Percentiles rank a stretch among this genome's conserved stretches.
phyloP scores from a whole-genome alignment of 2,113 vertebrate genomes.

The Corvus hawaiiensis region DNA sequence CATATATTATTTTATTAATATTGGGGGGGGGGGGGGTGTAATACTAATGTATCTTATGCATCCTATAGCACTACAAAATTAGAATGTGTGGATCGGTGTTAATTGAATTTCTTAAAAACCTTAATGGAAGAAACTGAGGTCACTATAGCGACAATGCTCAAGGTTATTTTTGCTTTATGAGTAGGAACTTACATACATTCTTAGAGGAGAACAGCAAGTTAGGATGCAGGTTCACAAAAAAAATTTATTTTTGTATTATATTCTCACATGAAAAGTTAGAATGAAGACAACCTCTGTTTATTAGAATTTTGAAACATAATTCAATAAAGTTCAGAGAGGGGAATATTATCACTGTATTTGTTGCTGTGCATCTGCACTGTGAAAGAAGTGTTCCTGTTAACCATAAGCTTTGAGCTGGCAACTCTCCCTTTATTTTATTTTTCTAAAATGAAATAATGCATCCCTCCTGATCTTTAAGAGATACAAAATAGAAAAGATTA shows the following conservation, averaged over 20 bases:
- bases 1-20: neutral
- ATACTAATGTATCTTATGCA: neutral
- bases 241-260: neutral
- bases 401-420: neutral
- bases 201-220: neutral
- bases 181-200: neutral
- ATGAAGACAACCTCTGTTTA: neutral
- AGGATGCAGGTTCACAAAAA: neutral
- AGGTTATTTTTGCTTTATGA: neutral
- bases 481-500: neutral
- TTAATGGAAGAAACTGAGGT: neutral
- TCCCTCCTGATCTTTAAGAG: neutral
- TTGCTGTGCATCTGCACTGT: neutral
- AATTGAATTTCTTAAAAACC: neutral
- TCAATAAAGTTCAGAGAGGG: neutral
- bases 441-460: neutral
- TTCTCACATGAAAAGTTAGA: neutral
- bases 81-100: neutral
- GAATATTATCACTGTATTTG: neutral
- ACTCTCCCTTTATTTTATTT: neutral
- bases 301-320: neutral
- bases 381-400: neutral
- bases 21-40: fast-evolving
- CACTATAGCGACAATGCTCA: neutral
- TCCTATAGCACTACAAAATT: neutral